Evolutionary conservation across 2,113 vertebrate species (phyloP).

Genomic region (Crotalus tigris): DNA sequence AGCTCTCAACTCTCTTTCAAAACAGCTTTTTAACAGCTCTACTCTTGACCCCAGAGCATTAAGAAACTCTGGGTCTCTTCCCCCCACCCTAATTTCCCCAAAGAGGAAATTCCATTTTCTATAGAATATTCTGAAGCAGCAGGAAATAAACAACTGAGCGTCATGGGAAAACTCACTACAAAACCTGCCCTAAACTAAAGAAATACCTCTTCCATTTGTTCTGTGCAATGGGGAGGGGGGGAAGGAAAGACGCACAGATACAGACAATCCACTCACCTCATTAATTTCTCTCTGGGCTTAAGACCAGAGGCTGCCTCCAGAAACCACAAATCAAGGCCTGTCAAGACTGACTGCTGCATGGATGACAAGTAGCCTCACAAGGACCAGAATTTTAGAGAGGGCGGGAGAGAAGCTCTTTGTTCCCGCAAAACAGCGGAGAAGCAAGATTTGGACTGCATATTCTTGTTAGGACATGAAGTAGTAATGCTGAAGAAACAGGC

Average conservation of each 20-base stretch:
- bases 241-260: neutral
- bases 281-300: accelerated
- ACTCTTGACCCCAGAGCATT: neutral
- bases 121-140: conserved; percentile 56
- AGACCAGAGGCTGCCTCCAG: neutral
- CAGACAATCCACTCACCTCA: neutral
- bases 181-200: neutral
- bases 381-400: neutral
- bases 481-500: neutral
- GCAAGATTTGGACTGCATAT: neutral
- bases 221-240: neutral
- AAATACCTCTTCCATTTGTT: neutral
- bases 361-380: neutral
- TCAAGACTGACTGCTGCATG: accelerated
- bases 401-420: neutral
- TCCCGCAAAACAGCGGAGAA: neutral
- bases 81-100: neutral
- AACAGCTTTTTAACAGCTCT: neutral
- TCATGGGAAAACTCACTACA: conserved; percentile 9
- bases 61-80: neutral
- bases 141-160: conserved; percentile 49
- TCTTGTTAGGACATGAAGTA: neutral
- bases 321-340: neutral
- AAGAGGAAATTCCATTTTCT: conserved; percentile 42
- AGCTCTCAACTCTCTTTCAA: neutral